Conservation (phyloP, 1,140 invertebrate genomes). For the Drosophila santomea region DNA sequence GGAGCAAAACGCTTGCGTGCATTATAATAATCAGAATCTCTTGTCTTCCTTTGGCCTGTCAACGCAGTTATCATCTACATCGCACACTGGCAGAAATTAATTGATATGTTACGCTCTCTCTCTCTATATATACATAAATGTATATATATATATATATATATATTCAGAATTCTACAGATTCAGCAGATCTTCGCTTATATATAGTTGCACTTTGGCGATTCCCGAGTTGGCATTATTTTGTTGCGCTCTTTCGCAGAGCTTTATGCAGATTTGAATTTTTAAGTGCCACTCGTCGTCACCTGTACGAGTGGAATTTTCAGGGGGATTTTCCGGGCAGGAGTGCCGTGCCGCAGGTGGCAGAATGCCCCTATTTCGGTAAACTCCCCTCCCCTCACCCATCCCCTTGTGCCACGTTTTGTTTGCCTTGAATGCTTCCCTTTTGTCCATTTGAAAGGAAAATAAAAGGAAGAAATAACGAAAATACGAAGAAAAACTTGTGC, state of each 20-base stretch:
- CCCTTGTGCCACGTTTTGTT: conserved; percentile 15
- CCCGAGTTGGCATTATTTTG: no score
- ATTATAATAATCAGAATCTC: conserved; percentile 56
- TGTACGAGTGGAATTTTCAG: conserved; percentile 19
- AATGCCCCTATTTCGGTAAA: conserved; percentile 17
- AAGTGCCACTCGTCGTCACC: conserved; percentile 44
- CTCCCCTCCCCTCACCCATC: neutral
- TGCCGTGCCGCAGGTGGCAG: neutral
- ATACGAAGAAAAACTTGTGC: conserved; percentile 40
- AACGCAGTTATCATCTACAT: conserved; percentile 24
- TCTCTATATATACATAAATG: no score
- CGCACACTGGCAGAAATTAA: conserved; percentile 13
- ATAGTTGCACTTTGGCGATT: no score
- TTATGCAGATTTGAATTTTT: conserved; percentile 43
- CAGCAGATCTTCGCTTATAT: no score
- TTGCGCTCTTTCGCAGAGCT: conserved; percentile 1
- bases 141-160: no score
- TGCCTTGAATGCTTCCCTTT: conserved; percentile 39
- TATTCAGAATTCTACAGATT: no score
- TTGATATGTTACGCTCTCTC: no score
- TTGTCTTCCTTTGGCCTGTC: conserved; percentile 20
- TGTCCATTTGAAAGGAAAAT: conserved; percentile 37
- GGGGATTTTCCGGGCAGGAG: neutral
- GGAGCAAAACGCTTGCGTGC: conserved; percentile 43
- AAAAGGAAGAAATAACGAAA: conserved; percentile 20